Base-by-base conservation (phyloP, 2,888 invertebrate genomes). In the Homarus gammarus region DNA sequence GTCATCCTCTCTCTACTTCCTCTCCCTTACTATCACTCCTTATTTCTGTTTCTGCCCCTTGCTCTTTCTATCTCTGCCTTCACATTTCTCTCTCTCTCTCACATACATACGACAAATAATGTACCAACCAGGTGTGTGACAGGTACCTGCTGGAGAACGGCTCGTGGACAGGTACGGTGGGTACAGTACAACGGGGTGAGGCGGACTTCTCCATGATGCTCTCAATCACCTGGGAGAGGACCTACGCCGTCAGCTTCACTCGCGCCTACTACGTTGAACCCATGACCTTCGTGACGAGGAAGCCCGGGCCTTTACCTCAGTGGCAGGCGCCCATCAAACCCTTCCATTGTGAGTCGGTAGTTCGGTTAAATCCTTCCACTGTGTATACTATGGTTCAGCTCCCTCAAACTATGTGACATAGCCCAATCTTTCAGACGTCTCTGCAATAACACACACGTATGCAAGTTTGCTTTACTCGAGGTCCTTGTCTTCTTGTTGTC, bases 301-400 rank as follows among this genome's bases (percentile, higher is more conserved):
- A 87, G 31, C 90, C 90, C n/a, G 83, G 90, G 3, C 87, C 83
- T 18, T 78, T 86, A 2, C 90, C 90, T 0, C 90, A 90, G 44
- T 87, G 90, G 86, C 90, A 87, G 44, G 86, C 86, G 10, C 82
- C 81, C 5, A 51, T 87, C 36, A 79, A 85, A 22, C 90, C 90
- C 15, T 87, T 90, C 64, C 36, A 77, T 1, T 83, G 90, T 90
- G 51, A 77, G 87, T 73, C 18, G 31, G 33, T 36, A 75, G 10
- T 2, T 33, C 75, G 1, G 40, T 1, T 40, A 27, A 77, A 8
- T 38, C 38, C 44, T 18, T 44, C 38, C 15, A 3, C 36, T 36
- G 12, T 15, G 18, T 5, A 5, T 68, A 18, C 31, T 10, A 68
- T 68, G 27, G 68, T 6, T 6, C 31, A 68, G n/a, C 8, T 10